phyloP scores from a whole-genome alignment of 2,113 vertebrate genomes.

The Calonectris borealis region DNA sequence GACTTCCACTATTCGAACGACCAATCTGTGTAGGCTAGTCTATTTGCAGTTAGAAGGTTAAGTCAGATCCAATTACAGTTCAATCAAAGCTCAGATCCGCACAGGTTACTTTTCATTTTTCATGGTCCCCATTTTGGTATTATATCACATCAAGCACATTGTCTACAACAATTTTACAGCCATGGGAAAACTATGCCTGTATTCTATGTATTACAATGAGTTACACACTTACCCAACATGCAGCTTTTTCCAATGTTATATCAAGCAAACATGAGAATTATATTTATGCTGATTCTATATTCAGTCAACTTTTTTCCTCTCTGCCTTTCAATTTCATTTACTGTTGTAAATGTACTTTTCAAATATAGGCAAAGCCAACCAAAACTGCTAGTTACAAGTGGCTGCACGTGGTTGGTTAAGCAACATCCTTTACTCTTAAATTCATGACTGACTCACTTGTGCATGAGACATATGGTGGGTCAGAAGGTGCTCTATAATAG shows the following conservation, averaged over 20 bases:
- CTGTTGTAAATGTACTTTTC: constrained; percentile 4
- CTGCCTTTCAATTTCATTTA: constrained; percentile 23
- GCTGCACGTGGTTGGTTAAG: constrained; percentile 43
- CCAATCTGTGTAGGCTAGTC: constrained; percentile 42
- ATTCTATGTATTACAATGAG: neutral
- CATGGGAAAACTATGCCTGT: neutral
- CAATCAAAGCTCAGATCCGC: neutral
- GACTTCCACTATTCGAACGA: constrained; percentile 68
- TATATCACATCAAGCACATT: neutral
- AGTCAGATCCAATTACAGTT: constrained; percentile 76
- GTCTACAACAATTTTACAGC: neutral
- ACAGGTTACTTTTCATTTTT: constrained; percentile 9
- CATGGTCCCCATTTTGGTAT: constrained; percentile 11
- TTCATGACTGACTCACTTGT: constrained; percentile 86
- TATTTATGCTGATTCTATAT: neutral
- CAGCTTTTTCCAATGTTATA: neutral
- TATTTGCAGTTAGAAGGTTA: constrained; percentile 75
- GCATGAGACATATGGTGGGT: constrained; percentile 91
- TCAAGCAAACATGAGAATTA: neutral
- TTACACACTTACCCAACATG: neutral
- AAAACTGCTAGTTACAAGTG: constrained; percentile 13
- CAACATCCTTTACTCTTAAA: constrained; percentile 44
- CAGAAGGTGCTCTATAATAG: constrained; percentile 91
- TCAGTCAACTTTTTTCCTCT: neutral
- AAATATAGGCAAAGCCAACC: neutral